phyloP scores from a whole-genome alignment of 2,888 invertebrate species.

The Mythimna pallens region DNA sequence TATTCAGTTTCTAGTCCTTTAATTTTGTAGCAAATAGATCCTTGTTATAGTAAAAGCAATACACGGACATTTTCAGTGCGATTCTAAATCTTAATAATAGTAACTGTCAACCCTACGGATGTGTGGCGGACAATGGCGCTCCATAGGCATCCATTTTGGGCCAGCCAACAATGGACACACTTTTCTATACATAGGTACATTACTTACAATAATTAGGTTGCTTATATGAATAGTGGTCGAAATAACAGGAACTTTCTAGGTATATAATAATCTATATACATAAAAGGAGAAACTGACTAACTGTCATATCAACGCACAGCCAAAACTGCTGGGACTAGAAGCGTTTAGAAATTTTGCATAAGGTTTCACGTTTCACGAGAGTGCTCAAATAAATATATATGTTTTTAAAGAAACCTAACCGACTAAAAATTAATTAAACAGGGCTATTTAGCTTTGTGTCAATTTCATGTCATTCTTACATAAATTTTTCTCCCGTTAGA shows the following conservation, averaged over 20 bases:
- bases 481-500: no score
- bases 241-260: constrained; percentile 11
- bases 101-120: constrained; percentile 38
- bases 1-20: not conserved
- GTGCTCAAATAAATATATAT: no score
- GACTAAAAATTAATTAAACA: no score
- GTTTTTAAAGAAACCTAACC: no score
- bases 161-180: constrained; percentile 38
- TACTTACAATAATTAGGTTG: constrained; percentile 32
- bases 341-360: no score
- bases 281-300: no score
- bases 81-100: constrained; percentile 6
- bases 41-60: constrained; percentile 2
- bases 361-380: no score
- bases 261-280: no score
- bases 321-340: no score
- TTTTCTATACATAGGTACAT: constrained; percentile 35
- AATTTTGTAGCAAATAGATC: not conserved
- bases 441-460: no score
- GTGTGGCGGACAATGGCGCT: constrained; percentile 8
- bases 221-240: constrained; percentile 2
- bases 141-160: constrained; percentile 39
- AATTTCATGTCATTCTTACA: no score
- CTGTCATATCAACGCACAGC: no score
- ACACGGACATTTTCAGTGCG: constrained; percentile 2